These are phyloP conservation scores for Semotilus atromaculatus DNA, from an alignment of 2,797 vertebrate genomes.

Conservation along the genomic window DNA sequence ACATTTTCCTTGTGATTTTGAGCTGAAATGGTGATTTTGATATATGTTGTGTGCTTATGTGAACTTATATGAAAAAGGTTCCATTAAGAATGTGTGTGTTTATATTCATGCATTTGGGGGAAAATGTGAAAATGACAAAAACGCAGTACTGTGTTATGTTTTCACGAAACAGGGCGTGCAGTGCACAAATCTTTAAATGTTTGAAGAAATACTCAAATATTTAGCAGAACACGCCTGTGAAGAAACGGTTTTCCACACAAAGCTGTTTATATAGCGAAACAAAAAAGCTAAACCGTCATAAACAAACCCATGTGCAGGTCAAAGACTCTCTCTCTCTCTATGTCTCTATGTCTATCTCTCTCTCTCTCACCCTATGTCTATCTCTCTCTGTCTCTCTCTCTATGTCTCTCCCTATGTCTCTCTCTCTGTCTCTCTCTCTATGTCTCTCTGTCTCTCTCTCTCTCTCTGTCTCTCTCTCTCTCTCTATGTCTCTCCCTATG, in stretches of 20 bases:
- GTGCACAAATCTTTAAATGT: background rate
- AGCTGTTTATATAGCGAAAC: background rate
- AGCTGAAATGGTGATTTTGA: background rate
- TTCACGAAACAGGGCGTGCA: background rate
- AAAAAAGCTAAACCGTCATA: background rate
- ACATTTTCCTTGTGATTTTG: background rate
- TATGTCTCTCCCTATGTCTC: too few species aligned
- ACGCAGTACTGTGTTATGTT: background rate
- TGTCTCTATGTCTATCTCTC: too few species aligned
- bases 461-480: background rate
- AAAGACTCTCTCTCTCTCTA: background rate
- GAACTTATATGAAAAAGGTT: too few species aligned
- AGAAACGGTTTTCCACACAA: background rate
- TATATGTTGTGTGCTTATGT: background rate
- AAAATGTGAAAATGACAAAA: too few species aligned
- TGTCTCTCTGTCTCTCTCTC: too few species aligned
- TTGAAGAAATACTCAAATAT: slow-evolving; percentile 1
- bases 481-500: too few species aligned
- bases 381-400: too few species aligned
- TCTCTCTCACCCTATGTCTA: too few species aligned
- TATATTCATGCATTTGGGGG: background rate
- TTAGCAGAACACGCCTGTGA: background rate
- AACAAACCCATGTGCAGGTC: background rate
- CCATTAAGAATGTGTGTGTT: background rate
- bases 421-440: too few species aligned